Evolutionary conservation across 92 coral and sea anemone genomes (phyloP).

Genomic region (Parazoanthus swiftii): DNA sequence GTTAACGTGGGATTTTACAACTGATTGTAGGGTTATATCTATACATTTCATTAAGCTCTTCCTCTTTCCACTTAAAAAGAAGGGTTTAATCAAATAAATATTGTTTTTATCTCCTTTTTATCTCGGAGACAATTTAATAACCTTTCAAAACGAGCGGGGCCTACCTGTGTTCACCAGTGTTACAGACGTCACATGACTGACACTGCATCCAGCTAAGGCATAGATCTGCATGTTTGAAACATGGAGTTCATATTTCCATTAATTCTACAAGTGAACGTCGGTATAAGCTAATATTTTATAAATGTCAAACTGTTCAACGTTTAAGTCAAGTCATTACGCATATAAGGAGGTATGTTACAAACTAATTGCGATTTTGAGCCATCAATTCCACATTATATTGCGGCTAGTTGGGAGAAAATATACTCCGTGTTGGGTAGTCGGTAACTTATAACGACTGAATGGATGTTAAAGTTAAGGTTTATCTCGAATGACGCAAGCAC

Average conservation of each 20-base stretch:
- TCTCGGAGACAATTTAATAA: no score
- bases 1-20: no score
- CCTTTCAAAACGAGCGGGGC: neutral
- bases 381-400: no score
- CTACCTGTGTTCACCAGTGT: neutral
- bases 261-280: neutral
- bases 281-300: neutral
- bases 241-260: neutral
- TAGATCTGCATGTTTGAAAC: neutral
- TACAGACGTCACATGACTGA: constrained; percentile 1
- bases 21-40: no score
- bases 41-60: no score
- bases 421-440: no score
- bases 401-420: no score
- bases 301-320: neutral
- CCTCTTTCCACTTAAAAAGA: no score
- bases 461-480: neutral
- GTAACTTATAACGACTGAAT: neutral
- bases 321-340: neutral
- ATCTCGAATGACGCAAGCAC: neutral
- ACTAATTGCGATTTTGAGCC: no score
- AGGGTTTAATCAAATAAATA: no score
- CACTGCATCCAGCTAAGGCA: constrained; percentile 14
- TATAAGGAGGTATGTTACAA: neutral
- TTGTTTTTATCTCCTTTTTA: no score